Percentiles rank a stretch among this genome's conserved stretches.
phyloP scores from a whole-genome alignment of 2,797 vertebrate genomes.

The Sorex maritimensis region DNA sequence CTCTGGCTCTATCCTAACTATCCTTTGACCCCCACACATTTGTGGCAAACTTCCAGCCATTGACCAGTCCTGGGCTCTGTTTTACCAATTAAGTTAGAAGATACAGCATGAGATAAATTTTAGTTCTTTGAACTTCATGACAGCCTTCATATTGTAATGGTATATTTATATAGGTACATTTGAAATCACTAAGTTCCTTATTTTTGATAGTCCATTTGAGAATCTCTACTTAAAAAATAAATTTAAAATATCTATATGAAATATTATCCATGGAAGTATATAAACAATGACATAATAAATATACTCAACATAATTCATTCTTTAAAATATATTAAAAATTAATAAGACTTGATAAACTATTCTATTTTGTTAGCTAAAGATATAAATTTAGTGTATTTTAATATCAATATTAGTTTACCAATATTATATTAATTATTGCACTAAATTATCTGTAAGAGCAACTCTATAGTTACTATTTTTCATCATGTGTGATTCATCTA shows the following conservation, averaged over 20 bases:
- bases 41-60: too few relatives aligned
- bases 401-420: constrained; percentile 18
- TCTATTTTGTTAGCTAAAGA: not conserved
- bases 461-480: constrained; percentile 17
- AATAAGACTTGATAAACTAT: constrained; percentile 47
- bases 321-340: not conserved
- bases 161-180: constrained; percentile 22
- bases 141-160: not conserved
- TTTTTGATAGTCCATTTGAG: not conserved
- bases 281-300: not conserved
- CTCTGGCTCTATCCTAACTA: too few relatives aligned
- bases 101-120: not conserved
- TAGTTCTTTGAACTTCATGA: not conserved
- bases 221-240: constrained; percentile 44
- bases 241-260: constrained; percentile 1
- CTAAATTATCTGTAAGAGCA: not conserved
- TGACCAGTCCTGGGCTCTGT: too few relatives aligned
- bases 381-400: not conserved
- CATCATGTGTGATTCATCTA: not conserved
- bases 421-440: constrained; percentile 27
- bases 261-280: not conserved
- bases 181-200: constrained; percentile 36
- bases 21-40: too few relatives aligned
- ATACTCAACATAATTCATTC: not conserved
- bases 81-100: not conserved